phyloP scores from a whole-genome alignment of 2,113 vertebrate genomes.

The Cebidichthys violaceus region DNA sequence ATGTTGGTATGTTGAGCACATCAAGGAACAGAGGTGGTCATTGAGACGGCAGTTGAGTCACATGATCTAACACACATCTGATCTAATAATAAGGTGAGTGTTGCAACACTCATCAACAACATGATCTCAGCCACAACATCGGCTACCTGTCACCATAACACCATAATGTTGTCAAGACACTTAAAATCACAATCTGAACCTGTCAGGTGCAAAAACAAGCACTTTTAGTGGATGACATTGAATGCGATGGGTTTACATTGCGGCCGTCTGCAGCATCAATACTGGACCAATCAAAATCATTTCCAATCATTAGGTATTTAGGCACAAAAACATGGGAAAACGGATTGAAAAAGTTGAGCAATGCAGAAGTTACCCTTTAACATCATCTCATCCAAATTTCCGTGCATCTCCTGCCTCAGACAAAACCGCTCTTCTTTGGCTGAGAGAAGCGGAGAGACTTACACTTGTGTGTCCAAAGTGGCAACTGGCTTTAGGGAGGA shows the following conservation, averaged over 20 bases:
- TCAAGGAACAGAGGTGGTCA: background rate
- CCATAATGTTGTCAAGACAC: background rate
- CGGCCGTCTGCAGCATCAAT: background rate
- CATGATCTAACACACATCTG: background rate
- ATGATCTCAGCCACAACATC: slow-evolving; percentile 37
- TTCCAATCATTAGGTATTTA: background rate
- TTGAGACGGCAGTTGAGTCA: slow-evolving; percentile 18
- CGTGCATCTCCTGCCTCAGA: background rate
- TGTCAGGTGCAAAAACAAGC: background rate
- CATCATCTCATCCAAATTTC: slow-evolving; percentile 12
- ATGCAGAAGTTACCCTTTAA: background rate
- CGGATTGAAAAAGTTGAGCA: background rate
- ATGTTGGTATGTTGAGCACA: slow-evolving; percentile 2
- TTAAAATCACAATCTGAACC: background rate
- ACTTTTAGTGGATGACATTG: background rate
- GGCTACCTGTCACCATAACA: slow-evolving; percentile 9
- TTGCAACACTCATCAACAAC: slow-evolving; percentile 33
- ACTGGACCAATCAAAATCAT: background rate
- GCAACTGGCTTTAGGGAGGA: slow-evolving; percentile 25
- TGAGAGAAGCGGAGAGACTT: slow-evolving; percentile 13
- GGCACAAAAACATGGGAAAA: background rate
- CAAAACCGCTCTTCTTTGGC: slow-evolving; percentile 15
- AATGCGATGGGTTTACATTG: background rate
- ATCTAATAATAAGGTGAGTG: slow-evolving; percentile 24
- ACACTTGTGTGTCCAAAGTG: slow-evolving; percentile 41